Percentiles rank a stretch among this genome's conserved stretches.
Evolutionary conservation across 2,888 invertebrate species (phyloP).

Genomic region (Pterobdella sp.): DNA sequence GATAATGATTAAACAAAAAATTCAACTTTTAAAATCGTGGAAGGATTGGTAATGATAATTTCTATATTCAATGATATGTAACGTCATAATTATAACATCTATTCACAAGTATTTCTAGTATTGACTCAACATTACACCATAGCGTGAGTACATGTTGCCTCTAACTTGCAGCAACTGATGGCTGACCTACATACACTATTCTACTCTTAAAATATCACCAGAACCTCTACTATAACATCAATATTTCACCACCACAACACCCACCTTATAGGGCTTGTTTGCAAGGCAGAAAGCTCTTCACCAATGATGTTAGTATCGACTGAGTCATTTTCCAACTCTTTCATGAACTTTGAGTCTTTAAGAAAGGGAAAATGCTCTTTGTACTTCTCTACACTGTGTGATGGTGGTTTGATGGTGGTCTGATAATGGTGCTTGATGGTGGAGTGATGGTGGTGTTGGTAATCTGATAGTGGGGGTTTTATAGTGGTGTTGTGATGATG

Average conservation of each 20-base stretch:
- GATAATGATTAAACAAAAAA: too few species aligned
- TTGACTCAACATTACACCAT: too few species aligned
- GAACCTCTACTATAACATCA: not conserved
- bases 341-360: constrained; percentile 37
- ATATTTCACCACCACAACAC: not conserved
- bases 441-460: not conserved
- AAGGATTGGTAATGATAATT: too few species aligned
- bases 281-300: constrained; percentile 37
- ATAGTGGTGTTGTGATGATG: not conserved
- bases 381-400: constrained; percentile 38
- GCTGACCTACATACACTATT: not conserved
- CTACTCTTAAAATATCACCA: not conserved
- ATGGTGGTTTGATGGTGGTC: not conserved
- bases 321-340: constrained; percentile 38
- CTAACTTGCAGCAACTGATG: too few species aligned
- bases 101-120: too few species aligned
- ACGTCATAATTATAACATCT: too few species aligned
- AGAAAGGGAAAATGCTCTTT: constrained; percentile 38
- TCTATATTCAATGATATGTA: too few species aligned
- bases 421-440: too few species aligned
- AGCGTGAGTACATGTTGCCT: too few species aligned
- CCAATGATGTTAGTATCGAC: constrained; percentile 38
- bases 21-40: too few species aligned
- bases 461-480: not conserved
- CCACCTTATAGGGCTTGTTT: constrained; percentile 32